Evolutionary conservation across 2,113 vertebrate genomes (phyloP).

Genomic region (Oreotrochilus melanogaster): DNA sequence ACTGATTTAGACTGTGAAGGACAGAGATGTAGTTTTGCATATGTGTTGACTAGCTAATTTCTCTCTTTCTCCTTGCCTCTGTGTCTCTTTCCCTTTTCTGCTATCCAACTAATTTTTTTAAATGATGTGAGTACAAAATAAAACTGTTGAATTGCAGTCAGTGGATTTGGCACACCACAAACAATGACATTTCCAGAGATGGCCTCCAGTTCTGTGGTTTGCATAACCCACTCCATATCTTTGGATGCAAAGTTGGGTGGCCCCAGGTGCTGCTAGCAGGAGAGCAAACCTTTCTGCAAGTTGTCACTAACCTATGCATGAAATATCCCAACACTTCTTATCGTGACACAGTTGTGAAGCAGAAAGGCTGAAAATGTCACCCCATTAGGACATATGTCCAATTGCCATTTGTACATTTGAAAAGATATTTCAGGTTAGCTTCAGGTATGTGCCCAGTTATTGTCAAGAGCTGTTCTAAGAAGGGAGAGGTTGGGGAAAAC

Average conservation of each 20-base stretch:
- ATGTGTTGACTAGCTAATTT: neutral
- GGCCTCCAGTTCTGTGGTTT: neutral
- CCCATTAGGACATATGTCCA: neutral
- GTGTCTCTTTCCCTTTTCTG: neutral
- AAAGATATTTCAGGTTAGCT: neutral
- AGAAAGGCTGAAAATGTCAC: neutral
- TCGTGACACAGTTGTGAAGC: neutral
- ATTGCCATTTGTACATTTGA: neutral
- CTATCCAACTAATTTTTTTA: neutral
- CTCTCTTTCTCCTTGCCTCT: neutral
- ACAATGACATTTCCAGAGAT: neutral
- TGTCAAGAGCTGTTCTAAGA: neutral
- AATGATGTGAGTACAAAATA: neutral
- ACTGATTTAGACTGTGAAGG: neutral
- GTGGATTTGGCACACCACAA: neutral
- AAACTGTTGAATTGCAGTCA: neutral
- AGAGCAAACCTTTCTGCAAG: neutral
- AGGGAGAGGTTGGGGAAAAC: neutral
- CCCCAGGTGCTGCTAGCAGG: too few relatives aligned
- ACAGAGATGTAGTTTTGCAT: neutral
- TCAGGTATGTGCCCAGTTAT: neutral
- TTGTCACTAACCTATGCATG: neutral
- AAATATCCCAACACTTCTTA: neutral
- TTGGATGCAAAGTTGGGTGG: neutral
- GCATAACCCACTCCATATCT: neutral